Conservation (phyloP, 2,888 invertebrate species). For the Catocala sponsa region DNA sequence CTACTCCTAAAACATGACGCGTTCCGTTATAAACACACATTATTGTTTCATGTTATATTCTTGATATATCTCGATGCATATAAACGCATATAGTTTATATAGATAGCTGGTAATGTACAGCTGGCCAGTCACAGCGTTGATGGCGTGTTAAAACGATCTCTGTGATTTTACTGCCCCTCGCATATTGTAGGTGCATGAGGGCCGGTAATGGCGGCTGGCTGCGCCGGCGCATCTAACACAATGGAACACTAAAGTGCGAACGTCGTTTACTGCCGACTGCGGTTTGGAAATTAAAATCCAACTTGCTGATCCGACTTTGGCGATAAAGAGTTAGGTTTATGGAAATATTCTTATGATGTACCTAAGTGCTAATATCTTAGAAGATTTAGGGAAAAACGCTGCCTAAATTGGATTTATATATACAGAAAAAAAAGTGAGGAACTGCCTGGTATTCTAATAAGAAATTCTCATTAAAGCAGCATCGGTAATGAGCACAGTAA, state of each 20-base stretch:
- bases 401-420: too few relatives aligned
- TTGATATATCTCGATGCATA: too few relatives aligned
- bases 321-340: slow-evolving; percentile 45
- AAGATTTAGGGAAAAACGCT: too few relatives aligned
- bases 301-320: slow-evolving; percentile 70
- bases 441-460: too few relatives aligned
- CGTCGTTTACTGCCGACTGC: slow-evolving; percentile 82
- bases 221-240: slow-evolving; percentile 65
- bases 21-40: too few relatives aligned
- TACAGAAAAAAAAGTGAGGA: too few relatives aligned
- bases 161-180: slow-evolving; percentile 66
- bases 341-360: slow-evolving; percentile 10
- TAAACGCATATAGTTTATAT: neutral
- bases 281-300: slow-evolving; percentile 88
- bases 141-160: slow-evolving; percentile 56
- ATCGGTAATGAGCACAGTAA: too few relatives aligned
- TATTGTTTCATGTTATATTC: too few relatives aligned
- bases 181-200: slow-evolving; percentile 63
- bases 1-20: too few relatives aligned
- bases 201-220: slow-evolving; percentile 64
- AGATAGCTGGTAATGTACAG: slow-evolving; percentile 15
- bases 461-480: too few relatives aligned
- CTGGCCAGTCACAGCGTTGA: slow-evolving; percentile 46
- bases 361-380: too few relatives aligned
- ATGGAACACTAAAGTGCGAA: slow-evolving; percentile 84